Evolutionary conservation across 2,113 vertebrate species (phyloP), one percentile per base, ranked within the genome.

Genomic region (Cololabis saira): DNA sequence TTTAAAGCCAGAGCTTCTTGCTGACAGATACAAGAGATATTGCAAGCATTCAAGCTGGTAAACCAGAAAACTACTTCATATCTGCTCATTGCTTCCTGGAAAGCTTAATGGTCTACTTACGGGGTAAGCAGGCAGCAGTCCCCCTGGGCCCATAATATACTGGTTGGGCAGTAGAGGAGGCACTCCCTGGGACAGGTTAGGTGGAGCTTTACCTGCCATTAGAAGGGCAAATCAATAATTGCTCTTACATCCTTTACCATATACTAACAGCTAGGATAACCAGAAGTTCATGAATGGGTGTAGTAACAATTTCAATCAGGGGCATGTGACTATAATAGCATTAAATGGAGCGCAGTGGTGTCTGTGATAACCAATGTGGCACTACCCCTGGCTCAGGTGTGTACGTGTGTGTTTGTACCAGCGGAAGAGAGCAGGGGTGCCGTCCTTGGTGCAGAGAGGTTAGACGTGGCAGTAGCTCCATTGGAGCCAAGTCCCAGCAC

Each of bases 121-220:
- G 90, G 97, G 96, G 87, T 98, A 99, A 79, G 97, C 96, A 74
- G 96, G 96, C 63, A 99, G 95, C 74, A 98, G 93, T 78, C 97
- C 96, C 85, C 97, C 97, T 8, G 97, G 97, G 84, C 97, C 97
- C 93, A 99, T 94, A 88, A 99, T 96, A 89, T 98, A 99, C 93
- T 98, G 97, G 93, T 95, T 99, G 87, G 95, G 96, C 84, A 99
- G 91, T 76, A 99, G 90, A 49, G 97, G 97, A 2, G 96, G 96
- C 44, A 98, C 94, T 71, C 97, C 97, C 83, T 96, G 96, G 54
- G 96, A 96, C 80, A 98, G 79, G 79, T 98, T 98, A 65, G 97
- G 96, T 64, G 96, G 97, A 53, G 94, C 95, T 94, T 99, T 98
- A 90, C 97, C 97, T 99, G 86, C 15, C 4, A 87, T 1, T 18